Base-by-base conservation (phyloP, 2,113 vertebrate genomes). In the cattle (Bos taurus) region DNA sequence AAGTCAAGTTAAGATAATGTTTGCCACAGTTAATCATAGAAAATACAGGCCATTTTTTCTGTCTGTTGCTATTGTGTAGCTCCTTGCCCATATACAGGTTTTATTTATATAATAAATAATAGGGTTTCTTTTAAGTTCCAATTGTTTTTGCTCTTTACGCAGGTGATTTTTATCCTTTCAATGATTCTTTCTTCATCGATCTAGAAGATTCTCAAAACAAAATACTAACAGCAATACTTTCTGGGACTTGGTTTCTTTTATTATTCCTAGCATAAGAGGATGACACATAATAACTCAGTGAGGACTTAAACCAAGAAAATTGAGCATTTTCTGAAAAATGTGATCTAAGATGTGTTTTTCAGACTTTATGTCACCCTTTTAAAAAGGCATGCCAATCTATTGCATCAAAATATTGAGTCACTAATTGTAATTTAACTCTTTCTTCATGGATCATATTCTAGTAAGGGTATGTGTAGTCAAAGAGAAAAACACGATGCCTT, bases 131-230 rank as follows among this genome's bases (percentile, higher is more conserved):
- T 64, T 78, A 52, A 83, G 52, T 91, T 94, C 52, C 78, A 78
- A 8, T 60, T 88, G 33, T 80, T 90, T 95, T 52, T 84, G n/a
- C 95, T 86, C 9, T 52, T 8, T 56, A 50, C 80, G 23, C 23
- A 80, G 43, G 7, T 86, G 26, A 12, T 67, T 88, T 97, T 77
- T 67, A 82, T n/a, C 56, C 19, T 71, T 52, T 85, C 7, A n/a
- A 14, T 50, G 43, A 28, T 95, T 62, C 62, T 90, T 92, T 95
- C 17, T 88, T 84, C 57, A 82, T 80, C 60, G 26, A 90, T 57
- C 56, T 91, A 59, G 30, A 97, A 96, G 46, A 59, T 91, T 97
- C 60, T 87, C n/a, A 87, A 40, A 23, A 82, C 13, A 84, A 93
- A 88, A 91, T 78, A 78, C 19, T 71, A 12, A 56, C 57, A 77